phyloP scores from a whole-genome alignment of 1,140 invertebrate species.

The Aphis gossypii region DNA sequence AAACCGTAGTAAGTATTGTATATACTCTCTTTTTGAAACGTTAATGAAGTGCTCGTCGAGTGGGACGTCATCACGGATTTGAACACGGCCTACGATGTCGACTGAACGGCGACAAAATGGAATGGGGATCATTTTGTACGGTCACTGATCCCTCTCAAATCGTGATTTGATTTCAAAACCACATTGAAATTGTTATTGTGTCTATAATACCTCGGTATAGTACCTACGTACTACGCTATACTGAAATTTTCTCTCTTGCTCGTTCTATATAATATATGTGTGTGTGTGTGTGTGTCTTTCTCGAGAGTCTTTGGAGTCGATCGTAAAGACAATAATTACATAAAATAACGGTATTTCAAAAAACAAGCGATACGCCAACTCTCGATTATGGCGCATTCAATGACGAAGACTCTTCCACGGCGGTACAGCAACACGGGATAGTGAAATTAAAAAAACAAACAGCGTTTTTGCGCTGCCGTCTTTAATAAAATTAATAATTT shows the following conservation, averaged over 20 bases:
- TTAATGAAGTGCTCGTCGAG: background rate
- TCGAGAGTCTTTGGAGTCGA: background rate
- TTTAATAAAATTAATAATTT: slow-evolving; percentile 13
- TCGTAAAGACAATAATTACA: background rate
- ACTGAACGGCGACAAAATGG: background rate
- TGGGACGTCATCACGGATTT: background rate
- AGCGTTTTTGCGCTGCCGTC: background rate
- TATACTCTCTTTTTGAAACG: background rate
- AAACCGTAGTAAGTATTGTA: background rate
- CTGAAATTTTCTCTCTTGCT: background rate
- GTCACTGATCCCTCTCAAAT: slow-evolving; percentile 12
- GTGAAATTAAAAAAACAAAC: background rate
- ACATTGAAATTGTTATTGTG: background rate
- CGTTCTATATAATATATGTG: background rate
- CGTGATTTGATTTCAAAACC: background rate
- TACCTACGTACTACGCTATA: background rate
- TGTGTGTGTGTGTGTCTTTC: background rate
- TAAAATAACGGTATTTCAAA: background rate
- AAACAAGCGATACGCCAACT: background rate
- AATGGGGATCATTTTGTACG: background rate
- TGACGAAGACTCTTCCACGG: background rate
- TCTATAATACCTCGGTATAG: background rate
- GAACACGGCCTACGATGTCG: background rate
- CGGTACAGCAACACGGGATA: background rate
- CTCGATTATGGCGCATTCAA: background rate